Evolutionary conservation across 2,888 invertebrate species (phyloP), one percentile per base, ranked within the genome.

Genomic region (Parelbella ahira): DNA sequence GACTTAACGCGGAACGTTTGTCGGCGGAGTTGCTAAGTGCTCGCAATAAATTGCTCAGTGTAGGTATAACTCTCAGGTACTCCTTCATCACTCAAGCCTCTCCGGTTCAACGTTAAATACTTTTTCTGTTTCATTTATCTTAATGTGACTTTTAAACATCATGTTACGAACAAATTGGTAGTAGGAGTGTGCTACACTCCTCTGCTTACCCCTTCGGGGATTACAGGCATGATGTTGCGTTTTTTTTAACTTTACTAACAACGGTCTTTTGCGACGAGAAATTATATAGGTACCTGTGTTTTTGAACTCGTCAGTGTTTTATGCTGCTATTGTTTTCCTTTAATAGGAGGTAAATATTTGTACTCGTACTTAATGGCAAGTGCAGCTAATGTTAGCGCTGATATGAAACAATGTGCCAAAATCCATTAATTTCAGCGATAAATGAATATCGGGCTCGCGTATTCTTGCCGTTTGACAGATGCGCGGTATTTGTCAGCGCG

Each of bases 21-120:
- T 51, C 51, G 58, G 64, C 61, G 62, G 64, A 67, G 63, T 63
- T 62, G 64, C 70, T 80, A 80, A 81, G 80, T 81, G 78, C 75
- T 63, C 48, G 67, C 68, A 64, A 80, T 81, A 81, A 81, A 81
- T 81, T 75, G 62, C 60, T 61, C 60, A 59, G 42, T 55, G 61
- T 62, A 58, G 64, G 67, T 63, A 66, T 63, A 68, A 65, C 67
- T 72, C 69, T 34, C 70, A 80, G 77, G 77, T 78, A 64, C 62
- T 41, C 13, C 70, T 72, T 70, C 42, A 42, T 42, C 42, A 42
- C 28, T 42, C 34, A 36, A 18, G 34, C 21, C 23, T 23, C 34
- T 28, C 34, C 21, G 34, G 13, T 28, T 33, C 32, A 19, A 37
- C 12, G 11, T 36, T 25, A n/a, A 25, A 41, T 41, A 27, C 27